A percentile compares a stretch with the other conserved stretches of the same genome.
Evolutionary conservation across 2,113 vertebrate genomes (phyloP).

Genomic region (Rhadina sibilatrix): DNA sequence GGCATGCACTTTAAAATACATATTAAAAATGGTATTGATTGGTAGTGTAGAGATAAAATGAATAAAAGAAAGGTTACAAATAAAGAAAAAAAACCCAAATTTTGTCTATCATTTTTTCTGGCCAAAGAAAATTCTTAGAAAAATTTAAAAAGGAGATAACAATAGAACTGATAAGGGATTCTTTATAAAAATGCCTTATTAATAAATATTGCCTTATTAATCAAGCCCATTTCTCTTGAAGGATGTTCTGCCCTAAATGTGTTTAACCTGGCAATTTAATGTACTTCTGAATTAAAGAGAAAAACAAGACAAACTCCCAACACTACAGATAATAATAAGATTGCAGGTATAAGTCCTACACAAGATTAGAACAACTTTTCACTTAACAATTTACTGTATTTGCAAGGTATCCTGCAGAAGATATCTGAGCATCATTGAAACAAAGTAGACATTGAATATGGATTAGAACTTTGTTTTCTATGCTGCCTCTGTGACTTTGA

Average conservation of each 20-base stretch:
- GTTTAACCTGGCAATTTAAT: background rate
- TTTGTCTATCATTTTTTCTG: background rate
- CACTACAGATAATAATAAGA: background rate
- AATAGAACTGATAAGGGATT: background rate
- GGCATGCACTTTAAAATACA: background rate
- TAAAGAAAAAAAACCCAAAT: background rate
- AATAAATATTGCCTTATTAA: background rate
- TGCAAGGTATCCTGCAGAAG: background rate
- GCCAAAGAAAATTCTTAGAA: background rate
- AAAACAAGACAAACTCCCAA: background rate
- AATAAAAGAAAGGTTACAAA: background rate
- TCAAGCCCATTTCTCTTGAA: background rate
- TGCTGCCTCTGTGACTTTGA: background rate
- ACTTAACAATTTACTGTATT: background rate
- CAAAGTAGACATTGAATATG: background rate
- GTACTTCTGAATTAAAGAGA: background rate
- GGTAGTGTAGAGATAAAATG: background rate
- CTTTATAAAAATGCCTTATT: background rate
- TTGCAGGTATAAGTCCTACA: background rate
- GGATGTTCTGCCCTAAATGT: background rate
- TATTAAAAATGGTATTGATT: background rate
- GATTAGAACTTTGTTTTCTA: background rate
- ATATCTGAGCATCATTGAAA: background rate
- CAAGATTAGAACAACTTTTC: background rate
- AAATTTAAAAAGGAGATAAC: background rate